Percentiles rank a stretch among this genome's conserved stretches.
Conservation (phyloP, 2,113 vertebrate genomes). For the Bagarius yarrelli region DNA sequence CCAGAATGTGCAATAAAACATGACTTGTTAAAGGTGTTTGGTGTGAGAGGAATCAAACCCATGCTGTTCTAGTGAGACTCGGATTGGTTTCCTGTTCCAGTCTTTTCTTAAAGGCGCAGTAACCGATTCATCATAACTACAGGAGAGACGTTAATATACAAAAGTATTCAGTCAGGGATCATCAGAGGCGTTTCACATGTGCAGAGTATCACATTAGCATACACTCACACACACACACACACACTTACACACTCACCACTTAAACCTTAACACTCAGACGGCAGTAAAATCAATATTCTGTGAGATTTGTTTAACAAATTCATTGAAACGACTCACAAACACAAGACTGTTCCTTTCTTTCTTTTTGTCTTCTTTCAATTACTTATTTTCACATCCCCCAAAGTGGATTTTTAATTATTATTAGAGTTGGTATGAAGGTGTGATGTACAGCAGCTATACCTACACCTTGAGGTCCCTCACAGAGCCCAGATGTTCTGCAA, state of each 20-base stretch:
- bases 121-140: neutral
- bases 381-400: too few relatives aligned
- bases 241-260: too few relatives aligned
- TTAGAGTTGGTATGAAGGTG: too few relatives aligned
- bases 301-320: slow-evolving; percentile 20
- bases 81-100: too few relatives aligned
- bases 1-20: too few relatives aligned
- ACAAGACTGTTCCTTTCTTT: neutral
- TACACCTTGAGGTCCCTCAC: neutral
- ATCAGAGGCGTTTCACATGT: neutral
- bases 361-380: too few relatives aligned
- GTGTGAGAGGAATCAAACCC: too few relatives aligned
- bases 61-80: too few relatives aligned
- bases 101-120: neutral
- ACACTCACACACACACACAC: too few relatives aligned
- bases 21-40: too few relatives aligned
- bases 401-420: too few relatives aligned
- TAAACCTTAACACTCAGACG: neutral
- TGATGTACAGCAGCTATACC: too few relatives aligned
- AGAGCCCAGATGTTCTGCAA: neutral
- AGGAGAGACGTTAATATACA: neutral
- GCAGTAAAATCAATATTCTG: neutral
- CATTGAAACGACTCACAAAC: neutral
- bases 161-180: neutral
- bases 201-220: neutral